Base-by-base conservation (phyloP, 1,140 invertebrate species). In the Drosophila miranda region DNA sequence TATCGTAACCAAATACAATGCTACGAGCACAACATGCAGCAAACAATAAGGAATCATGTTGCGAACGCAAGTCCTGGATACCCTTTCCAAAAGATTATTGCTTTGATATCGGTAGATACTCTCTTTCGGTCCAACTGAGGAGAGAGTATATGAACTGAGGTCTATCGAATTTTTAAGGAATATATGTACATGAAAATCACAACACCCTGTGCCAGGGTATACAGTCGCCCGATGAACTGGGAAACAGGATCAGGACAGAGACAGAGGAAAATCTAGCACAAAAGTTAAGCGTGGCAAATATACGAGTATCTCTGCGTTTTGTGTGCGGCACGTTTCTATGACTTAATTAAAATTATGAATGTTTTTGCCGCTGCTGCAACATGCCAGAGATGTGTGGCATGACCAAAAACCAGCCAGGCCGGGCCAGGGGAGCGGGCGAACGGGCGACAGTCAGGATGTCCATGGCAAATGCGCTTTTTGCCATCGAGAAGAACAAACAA, bases 311-410 rank as follows among this genome's bases (percentile, higher is more conserved):
- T 71, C 49, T 53, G 49, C 51, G 55, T 62, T 70, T 72, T 73
- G 58, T 72, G 69, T 51, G 68, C 58, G 19, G 48, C 73, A 60
- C 55, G 58, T 73, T 75, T 58, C 67, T 60, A 84, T 80, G 74
- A 84, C 67, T 84, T 79, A 84, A 86, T 84, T 84, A 86, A 80
- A 82, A 79, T 79, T 79, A 79, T 79, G 77, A 79, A 71, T 79
- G 71, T 71, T 79, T 79, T 79, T 80, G 48, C 52, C 26, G 58
- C 64, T 45, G 45, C 64, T 38, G 34, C 57, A 51, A 41, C 26
- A 34, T 14, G 62, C 21, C 34, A 38, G 34, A 38, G 34, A 55
- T 56, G 34, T 41, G 49, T 68, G 51, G 50, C 64, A 68, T 43
- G 50, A 55, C 75, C 44, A 78, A 45, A 67, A 56, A 45, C 1